A percentile compares a stretch with the other conserved stretches of the same genome.
These are phyloP conservation scores for Ifrita kowaldi DNA, from an alignment of 2,113 vertebrate genomes.

Conservation along the genomic window DNA sequence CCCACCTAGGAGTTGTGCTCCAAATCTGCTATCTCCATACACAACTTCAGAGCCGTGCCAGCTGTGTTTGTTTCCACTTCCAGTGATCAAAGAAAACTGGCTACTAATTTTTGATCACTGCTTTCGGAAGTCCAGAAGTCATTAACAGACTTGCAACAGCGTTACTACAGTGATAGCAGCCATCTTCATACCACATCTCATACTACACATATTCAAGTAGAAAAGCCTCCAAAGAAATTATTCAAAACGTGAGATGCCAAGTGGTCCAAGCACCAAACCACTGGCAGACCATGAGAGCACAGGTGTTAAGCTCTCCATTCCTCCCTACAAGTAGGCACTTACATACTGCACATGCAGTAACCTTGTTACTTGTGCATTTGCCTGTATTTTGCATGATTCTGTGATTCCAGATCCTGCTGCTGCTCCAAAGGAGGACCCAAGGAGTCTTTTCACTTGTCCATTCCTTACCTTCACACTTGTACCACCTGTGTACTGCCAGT, in stretches of 20 bases:
- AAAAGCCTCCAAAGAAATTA: background rate
- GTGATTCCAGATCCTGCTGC: background rate
- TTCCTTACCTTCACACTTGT: background rate
- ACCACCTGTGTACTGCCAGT: background rate
- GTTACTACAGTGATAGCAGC: background rate
- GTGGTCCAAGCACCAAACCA: background rate
- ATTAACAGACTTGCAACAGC: background rate
- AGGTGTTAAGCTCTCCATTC: background rate
- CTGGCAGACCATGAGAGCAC: background rate
- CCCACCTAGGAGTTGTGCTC: background rate
- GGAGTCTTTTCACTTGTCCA: background rate
- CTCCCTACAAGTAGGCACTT: background rate
- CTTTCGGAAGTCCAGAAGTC: background rate
- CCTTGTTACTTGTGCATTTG: background rate
- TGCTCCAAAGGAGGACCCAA: background rate
- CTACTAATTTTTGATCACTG: background rate
- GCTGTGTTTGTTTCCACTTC: background rate
- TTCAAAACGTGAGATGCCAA: background rate
- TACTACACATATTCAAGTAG: background rate
- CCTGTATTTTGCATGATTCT: background rate
- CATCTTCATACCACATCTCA: background rate
- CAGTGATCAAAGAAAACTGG: background rate
- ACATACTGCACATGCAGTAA: rapidly evolving
- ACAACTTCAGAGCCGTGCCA: background rate
- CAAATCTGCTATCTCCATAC: background rate